Evolutionary conservation across 2,797 vertebrate genomes (phyloP), one percentile per base, ranked within the genome.

Genomic region (Acanthiza pusilla): DNA sequence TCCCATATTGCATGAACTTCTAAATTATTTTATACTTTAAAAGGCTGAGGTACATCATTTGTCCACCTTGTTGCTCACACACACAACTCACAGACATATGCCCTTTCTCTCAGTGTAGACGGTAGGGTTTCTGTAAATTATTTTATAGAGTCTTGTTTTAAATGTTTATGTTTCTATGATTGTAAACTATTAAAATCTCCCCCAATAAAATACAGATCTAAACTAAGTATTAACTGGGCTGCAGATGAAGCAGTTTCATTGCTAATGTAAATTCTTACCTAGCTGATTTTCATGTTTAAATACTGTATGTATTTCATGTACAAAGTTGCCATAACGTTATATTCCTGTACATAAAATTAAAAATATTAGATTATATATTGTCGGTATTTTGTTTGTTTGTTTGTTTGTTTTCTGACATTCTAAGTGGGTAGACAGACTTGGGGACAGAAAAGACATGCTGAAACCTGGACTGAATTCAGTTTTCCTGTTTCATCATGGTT

Each of bases 341-440:
- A 99, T 98, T 98, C 98, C 98, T 99, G 99, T 99, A 99, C 98
- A 99, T 99, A 99, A 99, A 98, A 99, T 99, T 99, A 99, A 99
- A 99, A 98, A 98, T 98, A 99, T 97, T 99, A 99, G 98, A 98
- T 98, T 98, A 98, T 99, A 98, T 94, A 90, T 91, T 38, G 15
- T 11, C 48, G 74, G 21, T 7, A 10, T 57, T 32, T 71, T 86
- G 57, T 36, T 55, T 26, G 21, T 54, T 45, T 26, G 21, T 54
- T 45, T 75, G 88, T 75, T 95, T 88, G 63, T 74, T 98, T 60
- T 97, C 97, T 97, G 90, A 97, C 94, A 95, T 98, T 95, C 48
- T 63, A 32, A 61, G 21, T 29, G 13, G 20, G 30, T 19, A 74
- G 82, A 75, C 25, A 53, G 50, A 11, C 6, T 4, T 22, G 57